Evolutionary conservation across 2,113 vertebrate genomes (phyloP), one percentile per base, ranked within the genome.

Genomic region (Australoheros scitulus): DNA sequence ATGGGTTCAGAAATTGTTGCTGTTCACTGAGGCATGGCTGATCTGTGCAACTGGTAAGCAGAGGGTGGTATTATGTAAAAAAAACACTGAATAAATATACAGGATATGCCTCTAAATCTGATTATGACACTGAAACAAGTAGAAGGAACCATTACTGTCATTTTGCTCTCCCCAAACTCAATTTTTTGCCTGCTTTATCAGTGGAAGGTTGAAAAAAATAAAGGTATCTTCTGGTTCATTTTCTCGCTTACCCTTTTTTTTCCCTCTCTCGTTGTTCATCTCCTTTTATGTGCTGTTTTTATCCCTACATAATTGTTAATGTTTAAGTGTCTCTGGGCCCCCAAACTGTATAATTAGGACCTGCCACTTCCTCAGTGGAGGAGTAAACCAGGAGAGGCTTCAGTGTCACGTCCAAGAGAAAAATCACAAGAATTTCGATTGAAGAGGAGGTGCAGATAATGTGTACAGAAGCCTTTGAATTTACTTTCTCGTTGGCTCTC

Each of bases 271-370:
- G 1, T 81, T 85, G 83, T 79, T 88, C 52, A n/a, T 61, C 75
- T 81, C 24, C 57, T 82, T 91, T 90, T 72, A 83, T 89, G 79
- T 88, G 22, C 85, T 77, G 36, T 80, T 90, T 92, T 90, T 86
- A 90, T 92, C 75, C 58, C 79, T 29, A 76, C 59, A 52, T 88
- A 92, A 92, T 90, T 92, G 89, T 83, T 91, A 74, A 88, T 89
- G 88, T 89, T 90, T 87, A 92, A 90, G 88, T 61, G 84, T 88
- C 78, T 84, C 78, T 65, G 26, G 76, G 81, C 36, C 81, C 57
- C 72, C 29, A 63, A 82, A 88, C 90, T 89, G 80, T 81, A 90
- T 94, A 92, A 95, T 94, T 92, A 92, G 81, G 82, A 68, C 88
- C 78, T 88, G 92, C 92, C 92, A 90, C 83, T 91, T 91, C 82